Conservation (phyloP, 92 coral and sea anemone species). For the Pocillopora grandis region DNA sequence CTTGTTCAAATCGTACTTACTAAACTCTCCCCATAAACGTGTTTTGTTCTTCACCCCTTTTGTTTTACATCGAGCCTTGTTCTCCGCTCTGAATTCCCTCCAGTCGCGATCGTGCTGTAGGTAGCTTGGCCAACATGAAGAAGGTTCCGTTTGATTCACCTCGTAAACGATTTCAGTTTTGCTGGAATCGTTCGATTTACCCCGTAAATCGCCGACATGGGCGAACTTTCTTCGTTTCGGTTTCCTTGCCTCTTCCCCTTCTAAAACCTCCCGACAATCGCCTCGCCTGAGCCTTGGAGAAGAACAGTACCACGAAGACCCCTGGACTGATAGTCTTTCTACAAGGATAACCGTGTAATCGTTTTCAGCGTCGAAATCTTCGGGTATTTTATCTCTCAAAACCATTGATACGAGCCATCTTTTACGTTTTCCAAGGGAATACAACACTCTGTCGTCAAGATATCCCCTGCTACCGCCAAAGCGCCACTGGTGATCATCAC, state of each 20-base stretch:
- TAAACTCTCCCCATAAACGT: slow-evolving; percentile 42
- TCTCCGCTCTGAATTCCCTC: slow-evolving; percentile 25
- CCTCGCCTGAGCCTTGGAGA: slow-evolving; percentile 37
- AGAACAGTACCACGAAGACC: not conserved
- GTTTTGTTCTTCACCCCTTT: slow-evolving; percentile 44
- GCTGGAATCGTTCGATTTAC: not conserved
- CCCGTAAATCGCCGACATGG: slow-evolving; percentile 56
- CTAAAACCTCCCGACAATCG: slow-evolving; percentile 46
- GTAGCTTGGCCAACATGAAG: slow-evolving; percentile 42
- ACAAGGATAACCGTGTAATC: slow-evolving; percentile 39
- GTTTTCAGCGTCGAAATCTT: slow-evolving; percentile 30
- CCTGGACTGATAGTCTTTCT: slow-evolving; percentile 22
- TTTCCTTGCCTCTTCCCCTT: slow-evolving; percentile 23
- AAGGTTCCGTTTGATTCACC: slow-evolving; percentile 36
- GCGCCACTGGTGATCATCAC: slow-evolving; percentile 7
- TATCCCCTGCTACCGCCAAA: slow-evolving; percentile 21
- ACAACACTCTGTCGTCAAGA: slow-evolving; percentile 28
- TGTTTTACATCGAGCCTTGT: slow-evolving; percentile 18
- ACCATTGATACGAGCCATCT: slow-evolving; percentile 66
- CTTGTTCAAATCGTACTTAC: slow-evolving; percentile 20
- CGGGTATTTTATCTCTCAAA: slow-evolving; percentile 48
- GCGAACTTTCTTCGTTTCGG: slow-evolving; percentile 45
- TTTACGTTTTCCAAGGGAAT: slow-evolving; percentile 68
- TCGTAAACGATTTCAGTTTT: slow-evolving; percentile 54
- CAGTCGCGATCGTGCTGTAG: slow-evolving; percentile 20